These are phyloP conservation scores for Calosoma granatense DNA, from an alignment of 1,140 invertebrate species.

Conservation along the genomic window DNA sequence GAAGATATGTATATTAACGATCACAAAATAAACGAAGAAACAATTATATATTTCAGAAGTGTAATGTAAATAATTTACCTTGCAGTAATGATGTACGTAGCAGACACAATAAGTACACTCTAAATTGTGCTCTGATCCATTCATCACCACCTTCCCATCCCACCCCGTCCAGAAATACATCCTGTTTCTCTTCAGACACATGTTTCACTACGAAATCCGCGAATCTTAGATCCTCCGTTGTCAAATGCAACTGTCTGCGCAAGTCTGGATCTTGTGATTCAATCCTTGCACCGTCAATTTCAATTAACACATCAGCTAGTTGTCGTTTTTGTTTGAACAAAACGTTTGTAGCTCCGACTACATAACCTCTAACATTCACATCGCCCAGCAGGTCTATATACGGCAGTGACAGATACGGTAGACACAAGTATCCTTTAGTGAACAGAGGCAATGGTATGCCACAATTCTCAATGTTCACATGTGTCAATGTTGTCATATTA, in stretches of 20 bases:
- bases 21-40: too few relatives aligned
- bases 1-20: too few relatives aligned
- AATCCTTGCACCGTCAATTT: slow-evolving; percentile 79
- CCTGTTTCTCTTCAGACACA: slow-evolving; percentile 67
- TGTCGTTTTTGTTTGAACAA: slow-evolving; percentile 93
- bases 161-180: slow-evolving; percentile 66
- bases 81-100: slow-evolving; percentile 69
- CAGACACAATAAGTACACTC: slow-evolving; percentile 81
- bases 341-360: slow-evolving; percentile 95
- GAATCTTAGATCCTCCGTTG: slow-evolving; percentile 92
- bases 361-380: slow-evolving; percentile 78
- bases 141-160: slow-evolving; percentile 88
- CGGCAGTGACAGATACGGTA: slow-evolving; percentile 92
- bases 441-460: slow-evolving; percentile 85
- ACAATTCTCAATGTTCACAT: slow-evolving; percentile 61
- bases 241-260: slow-evolving; percentile 70
- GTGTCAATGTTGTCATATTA: slow-evolving; percentile 42
- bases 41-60: neutral
- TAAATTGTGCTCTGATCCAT: slow-evolving; percentile 93
- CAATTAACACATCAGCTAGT: slow-evolving; percentile 85
- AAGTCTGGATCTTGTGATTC: slow-evolving; percentile 81
- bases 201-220: slow-evolving; percentile 86
- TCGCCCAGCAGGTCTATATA: slow-evolving; percentile 89
- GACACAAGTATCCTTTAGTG: slow-evolving; percentile 85
- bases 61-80: slow-evolving; percentile 40